These are phyloP conservation scores for Phainopepla nitens DNA, from an alignment of 2,113 vertebrate genomes.

Conservation along the genomic window DNA sequence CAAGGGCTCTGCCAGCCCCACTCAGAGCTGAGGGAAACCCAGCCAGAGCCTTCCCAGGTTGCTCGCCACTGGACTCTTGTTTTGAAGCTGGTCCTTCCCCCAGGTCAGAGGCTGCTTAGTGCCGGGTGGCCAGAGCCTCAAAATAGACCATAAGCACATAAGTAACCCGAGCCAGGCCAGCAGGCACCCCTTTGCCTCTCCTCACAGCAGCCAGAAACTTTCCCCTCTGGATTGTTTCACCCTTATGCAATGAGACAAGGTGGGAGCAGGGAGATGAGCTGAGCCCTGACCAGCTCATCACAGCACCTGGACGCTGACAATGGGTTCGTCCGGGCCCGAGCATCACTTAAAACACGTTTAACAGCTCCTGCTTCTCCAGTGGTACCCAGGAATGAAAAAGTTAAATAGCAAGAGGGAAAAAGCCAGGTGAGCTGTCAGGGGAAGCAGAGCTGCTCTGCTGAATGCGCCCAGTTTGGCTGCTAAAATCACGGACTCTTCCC, in stretches of 20 bases:
- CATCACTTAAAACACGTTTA: not conserved
- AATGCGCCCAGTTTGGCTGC: not conserved
- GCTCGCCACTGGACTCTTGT: constrained; percentile 9
- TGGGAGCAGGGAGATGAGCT: not conserved
- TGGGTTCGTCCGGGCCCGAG: rapidly evolving
- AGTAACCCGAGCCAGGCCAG: constrained; percentile 24
- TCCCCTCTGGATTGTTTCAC: not conserved
- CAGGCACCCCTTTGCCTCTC: not conserved
- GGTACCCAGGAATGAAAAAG: not conserved
- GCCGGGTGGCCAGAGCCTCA: constrained; percentile 1
- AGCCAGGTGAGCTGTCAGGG: not conserved
- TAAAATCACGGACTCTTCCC: not conserved
- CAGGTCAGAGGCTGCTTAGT: constrained; percentile 54
- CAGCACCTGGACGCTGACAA: not conserved
- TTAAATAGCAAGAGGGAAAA: not conserved
- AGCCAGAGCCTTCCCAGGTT: rapidly evolving
- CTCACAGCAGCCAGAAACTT: not conserved
- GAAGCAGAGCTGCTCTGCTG: not conserved
- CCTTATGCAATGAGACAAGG: not conserved
- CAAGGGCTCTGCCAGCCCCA: not conserved
- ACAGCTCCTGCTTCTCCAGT: not conserved
- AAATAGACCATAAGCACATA: constrained; percentile 70
- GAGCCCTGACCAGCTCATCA: not conserved
- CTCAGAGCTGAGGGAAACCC: not conserved
- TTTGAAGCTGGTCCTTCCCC: constrained; percentile 45